Conservation (phyloP, 1,140 invertebrate genomes). For the Saxidomus purpurata region DNA sequence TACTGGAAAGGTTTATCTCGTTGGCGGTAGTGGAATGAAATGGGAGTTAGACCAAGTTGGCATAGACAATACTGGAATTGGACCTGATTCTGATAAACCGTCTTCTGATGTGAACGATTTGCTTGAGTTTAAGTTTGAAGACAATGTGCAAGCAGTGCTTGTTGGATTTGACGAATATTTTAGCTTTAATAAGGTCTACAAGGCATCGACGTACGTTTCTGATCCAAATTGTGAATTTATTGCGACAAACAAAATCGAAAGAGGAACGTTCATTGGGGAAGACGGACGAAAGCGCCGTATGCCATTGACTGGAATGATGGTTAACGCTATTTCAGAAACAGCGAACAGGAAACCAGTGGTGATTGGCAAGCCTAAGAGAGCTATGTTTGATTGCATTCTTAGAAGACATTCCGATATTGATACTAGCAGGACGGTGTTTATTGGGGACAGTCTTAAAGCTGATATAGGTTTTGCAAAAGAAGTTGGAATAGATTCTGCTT, state of each 20-base stretch:
- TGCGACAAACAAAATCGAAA: slow-evolving; percentile 78
- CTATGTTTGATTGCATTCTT: slow-evolving; percentile 88
- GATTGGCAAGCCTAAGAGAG: slow-evolving; percentile 93
- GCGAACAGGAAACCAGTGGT: slow-evolving; percentile 92
- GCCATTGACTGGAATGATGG: slow-evolving; percentile 91
- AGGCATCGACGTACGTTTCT: slow-evolving; percentile 79
- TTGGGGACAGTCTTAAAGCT: slow-evolving; percentile 92
- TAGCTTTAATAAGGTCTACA: slow-evolving; percentile 80
- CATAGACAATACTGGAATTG: slow-evolving; percentile 83
- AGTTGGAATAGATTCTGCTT: slow-evolving; percentile 76
- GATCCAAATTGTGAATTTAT: slow-evolving; percentile 75
- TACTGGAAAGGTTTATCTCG: slow-evolving; percentile 72
- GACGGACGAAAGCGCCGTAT: slow-evolving; percentile 53
- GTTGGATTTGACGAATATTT: slow-evolving; percentile 82
- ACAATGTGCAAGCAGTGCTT: slow-evolving; percentile 80
- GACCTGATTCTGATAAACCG: slow-evolving; percentile 77
- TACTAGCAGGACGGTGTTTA: slow-evolving; percentile 95
- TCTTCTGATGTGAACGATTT: slow-evolving; percentile 68
- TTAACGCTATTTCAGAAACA: slow-evolving; percentile 93
- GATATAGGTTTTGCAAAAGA: slow-evolving; percentile 79
- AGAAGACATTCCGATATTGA: slow-evolving; percentile 89
- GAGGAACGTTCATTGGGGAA: slow-evolving; percentile 55
- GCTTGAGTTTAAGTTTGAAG: slow-evolving; percentile 68
- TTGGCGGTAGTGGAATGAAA: slow-evolving; percentile 83
- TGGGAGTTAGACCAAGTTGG: slow-evolving; percentile 83